Conservation (phyloP, 2,113 vertebrate genomes). For the Corythaixoides concolor region DNA sequence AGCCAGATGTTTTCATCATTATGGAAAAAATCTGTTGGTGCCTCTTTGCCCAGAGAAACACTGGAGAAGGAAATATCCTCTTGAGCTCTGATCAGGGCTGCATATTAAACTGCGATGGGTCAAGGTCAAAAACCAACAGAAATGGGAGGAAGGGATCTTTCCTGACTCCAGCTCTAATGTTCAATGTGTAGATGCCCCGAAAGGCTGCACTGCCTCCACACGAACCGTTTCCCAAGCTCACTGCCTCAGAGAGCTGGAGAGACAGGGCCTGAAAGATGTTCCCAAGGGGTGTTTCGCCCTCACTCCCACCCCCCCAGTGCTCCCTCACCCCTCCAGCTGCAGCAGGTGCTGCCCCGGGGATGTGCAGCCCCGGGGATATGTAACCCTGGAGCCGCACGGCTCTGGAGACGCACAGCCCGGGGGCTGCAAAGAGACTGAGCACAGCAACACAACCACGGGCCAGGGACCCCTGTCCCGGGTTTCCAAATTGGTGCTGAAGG, state of each 20-base stretch:
- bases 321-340: not conserved
- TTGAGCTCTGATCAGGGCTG: slow-evolving; percentile 26
- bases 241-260: not conserved
- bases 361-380: fast-evolving
- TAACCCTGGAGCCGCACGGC: not conserved
- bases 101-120: not conserved
- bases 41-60: slow-evolving; percentile 46
- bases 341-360: slow-evolving; percentile 14
- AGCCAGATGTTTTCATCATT: slow-evolving; percentile 49
- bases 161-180: not conserved
- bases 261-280: not conserved
- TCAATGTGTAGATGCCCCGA: not conserved
- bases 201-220: not conserved
- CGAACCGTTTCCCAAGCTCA: not conserved
- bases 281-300: not conserved
- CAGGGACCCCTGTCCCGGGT: not conserved
- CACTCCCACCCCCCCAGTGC: fast-evolving
- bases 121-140: not conserved
- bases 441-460: too few relatives aligned
- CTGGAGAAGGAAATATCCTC: slow-evolving; percentile 50
- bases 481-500: not conserved
- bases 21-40: slow-evolving; percentile 61
- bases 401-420: not conserved
- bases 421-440: fast-evolving
- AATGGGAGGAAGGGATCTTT: not conserved